phyloP scores from a whole-genome alignment of 2,888 invertebrate genomes.

The Drosophila acutilabella region DNA sequence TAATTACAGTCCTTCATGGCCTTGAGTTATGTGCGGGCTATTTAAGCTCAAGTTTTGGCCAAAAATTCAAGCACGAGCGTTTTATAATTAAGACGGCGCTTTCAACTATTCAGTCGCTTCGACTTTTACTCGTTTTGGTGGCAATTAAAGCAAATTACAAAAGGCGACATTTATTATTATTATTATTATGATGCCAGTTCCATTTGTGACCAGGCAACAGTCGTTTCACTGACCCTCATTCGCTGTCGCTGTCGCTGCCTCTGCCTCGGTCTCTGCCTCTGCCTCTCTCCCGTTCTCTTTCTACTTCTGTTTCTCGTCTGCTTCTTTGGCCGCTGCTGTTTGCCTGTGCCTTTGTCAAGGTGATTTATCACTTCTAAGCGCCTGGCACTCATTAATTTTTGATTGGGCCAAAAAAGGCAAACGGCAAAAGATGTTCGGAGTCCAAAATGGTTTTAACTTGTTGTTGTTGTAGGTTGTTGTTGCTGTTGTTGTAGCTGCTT shows the following conservation, averaged over 20 bases:
- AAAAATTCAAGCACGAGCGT: slow-evolving; percentile 32
- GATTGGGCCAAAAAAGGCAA: slow-evolving; percentile 78
- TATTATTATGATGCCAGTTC: slow-evolving; percentile 48
- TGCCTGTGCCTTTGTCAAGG: slow-evolving; percentile 73
- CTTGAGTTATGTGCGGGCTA: slow-evolving; percentile 47
- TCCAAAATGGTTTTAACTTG: slow-evolving; percentile 35
- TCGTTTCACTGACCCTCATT: background rate
- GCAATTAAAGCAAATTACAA: slow-evolving; percentile 75
- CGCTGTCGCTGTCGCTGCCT: too few relatives aligned
- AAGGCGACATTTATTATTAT: slow-evolving; percentile 77
- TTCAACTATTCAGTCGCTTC: slow-evolving; percentile 21
- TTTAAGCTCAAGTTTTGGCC: slow-evolving; percentile 29
- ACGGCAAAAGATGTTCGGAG: slow-evolving; percentile 59
- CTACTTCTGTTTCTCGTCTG: background rate
- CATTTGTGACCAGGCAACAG: slow-evolving; percentile 34
- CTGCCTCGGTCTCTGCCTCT: background rate
- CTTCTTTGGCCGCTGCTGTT: slow-evolving; percentile 10
- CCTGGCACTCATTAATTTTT: slow-evolving; percentile 83
- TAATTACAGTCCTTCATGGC: slow-evolving; percentile 36
- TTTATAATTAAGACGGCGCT: slow-evolving; percentile 55
- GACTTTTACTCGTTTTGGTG: slow-evolving; percentile 20
- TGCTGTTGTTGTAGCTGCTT: slow-evolving; percentile 41
- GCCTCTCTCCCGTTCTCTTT: background rate
- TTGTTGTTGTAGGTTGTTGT: slow-evolving; percentile 23
- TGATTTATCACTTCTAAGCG: slow-evolving; percentile 83